Conservation (phyloP, 2,797 vertebrate genomes). For the Thamnophis elegans region DNA sequence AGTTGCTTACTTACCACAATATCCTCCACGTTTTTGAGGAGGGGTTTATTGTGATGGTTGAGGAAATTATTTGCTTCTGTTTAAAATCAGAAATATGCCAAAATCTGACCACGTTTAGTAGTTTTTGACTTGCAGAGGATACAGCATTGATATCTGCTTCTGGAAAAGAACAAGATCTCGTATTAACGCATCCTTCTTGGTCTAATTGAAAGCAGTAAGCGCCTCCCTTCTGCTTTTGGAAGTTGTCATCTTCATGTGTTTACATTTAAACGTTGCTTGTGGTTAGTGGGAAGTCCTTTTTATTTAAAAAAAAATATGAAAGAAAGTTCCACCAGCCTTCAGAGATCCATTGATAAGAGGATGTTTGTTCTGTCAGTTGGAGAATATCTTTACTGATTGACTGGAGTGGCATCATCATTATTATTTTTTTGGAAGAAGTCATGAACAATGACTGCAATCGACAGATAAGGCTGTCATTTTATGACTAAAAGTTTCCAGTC, state of each 20-base stretch:
- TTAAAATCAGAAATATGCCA: constrained; percentile 42
- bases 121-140: constrained; percentile 9
- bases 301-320: constrained; percentile 8
- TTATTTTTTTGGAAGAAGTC: background rate
- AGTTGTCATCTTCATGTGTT: constrained; percentile 27
- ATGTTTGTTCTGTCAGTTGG: constrained; percentile 40
- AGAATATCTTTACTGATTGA: constrained; percentile 41
- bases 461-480: constrained; percentile 3
- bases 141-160: constrained; percentile 29
- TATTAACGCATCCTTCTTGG: constrained; percentile 27
- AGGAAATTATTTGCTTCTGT: constrained; percentile 3
- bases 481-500: constrained; percentile 35
- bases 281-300: constrained; percentile 39
- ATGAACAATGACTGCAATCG: background rate
- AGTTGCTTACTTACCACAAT: background rate
- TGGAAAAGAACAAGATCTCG: constrained; percentile 12
- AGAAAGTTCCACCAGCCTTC: constrained; percentile 37
- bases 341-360: constrained; percentile 40
- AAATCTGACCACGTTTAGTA: background rate
- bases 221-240: background rate
- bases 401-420: constrained; percentile 32
- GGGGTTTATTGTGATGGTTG: background rate
- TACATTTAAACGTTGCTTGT: constrained; percentile 45
- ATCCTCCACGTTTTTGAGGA: background rate
- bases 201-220: constrained; percentile 2